Evolutionary conservation across 2,113 vertebrate genomes (phyloP).

Genomic region (Telmatochromis sp.): DNA sequence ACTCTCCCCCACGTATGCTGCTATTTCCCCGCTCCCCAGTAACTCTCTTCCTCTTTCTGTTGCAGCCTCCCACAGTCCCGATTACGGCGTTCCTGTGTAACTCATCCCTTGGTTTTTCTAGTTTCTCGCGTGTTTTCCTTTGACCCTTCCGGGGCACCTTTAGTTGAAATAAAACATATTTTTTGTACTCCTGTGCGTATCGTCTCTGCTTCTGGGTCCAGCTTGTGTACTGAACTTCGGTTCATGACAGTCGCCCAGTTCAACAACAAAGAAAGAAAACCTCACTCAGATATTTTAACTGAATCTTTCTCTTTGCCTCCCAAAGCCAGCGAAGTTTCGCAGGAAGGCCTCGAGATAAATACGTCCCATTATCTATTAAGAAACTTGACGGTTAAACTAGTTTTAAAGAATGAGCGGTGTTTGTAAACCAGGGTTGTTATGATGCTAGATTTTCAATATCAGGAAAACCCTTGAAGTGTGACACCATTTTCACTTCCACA

Average conservation of each 20-base stretch:
- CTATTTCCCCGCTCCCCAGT: too few relatives aligned
- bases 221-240: rapidly evolving
- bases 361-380: not conserved
- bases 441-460: not conserved
- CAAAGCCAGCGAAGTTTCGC: not conserved
- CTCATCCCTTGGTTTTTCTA: too few relatives aligned
- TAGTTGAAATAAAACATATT: rapidly evolving
- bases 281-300: not conserved
- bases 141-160: too few relatives aligned
- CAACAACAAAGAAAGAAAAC: not conserved
- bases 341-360: not conserved
- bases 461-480: not conserved
- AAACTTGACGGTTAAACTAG: not conserved
- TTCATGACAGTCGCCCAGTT: not conserved
- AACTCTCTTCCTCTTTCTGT: too few relatives aligned
- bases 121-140: too few relatives aligned
- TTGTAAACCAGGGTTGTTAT: not conserved
- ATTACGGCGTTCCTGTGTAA: too few relatives aligned
- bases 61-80: rapidly evolving
- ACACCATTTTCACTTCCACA: not conserved
- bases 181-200: too few relatives aligned
- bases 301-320: not conserved
- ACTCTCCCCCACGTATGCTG: too few relatives aligned
- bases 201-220: too few relatives aligned
- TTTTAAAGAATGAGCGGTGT: not conserved